Percentiles rank a stretch among this genome's conserved stretches.
Conservation (phyloP, 2,113 vertebrate species). For the Scatophagus argus region DNA sequence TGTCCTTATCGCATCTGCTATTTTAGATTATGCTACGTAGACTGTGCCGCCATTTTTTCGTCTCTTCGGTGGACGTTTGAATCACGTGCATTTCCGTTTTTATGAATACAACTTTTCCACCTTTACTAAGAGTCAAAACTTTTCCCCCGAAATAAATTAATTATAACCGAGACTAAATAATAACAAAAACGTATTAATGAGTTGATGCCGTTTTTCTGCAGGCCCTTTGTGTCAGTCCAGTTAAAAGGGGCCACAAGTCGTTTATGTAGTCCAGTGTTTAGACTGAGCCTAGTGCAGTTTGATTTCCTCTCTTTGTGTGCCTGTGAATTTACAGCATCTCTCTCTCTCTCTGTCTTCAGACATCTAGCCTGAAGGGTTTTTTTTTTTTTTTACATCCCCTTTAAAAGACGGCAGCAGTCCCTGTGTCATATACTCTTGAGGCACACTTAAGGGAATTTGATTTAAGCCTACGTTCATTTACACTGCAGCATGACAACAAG, state of each 20-base stretch:
- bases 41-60: neutral
- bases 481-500: slow-evolving; percentile 40
- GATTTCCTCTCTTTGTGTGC: neutral
- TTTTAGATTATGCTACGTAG: too few species aligned
- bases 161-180: neutral
- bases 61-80: too few species aligned
- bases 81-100: neutral
- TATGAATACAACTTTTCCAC: neutral
- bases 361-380: slow-evolving; percentile 13
- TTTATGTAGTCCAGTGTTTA: neutral
- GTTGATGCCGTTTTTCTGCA: neutral
- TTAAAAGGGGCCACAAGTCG: neutral
- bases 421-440: slow-evolving; percentile 31
- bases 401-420: slow-evolving; percentile 2
- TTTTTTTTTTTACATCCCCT: slow-evolving; percentile 26
- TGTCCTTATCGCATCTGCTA: neutral
- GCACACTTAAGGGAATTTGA: slow-evolving; percentile 40
- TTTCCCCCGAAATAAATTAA: neutral
- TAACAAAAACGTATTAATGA: neutral
- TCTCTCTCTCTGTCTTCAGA: neutral
- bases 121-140: neutral
- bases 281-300: slow-evolving; percentile 24
- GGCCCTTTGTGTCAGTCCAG: neutral
- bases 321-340: neutral
- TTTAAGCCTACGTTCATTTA: slow-evolving; percentile 59